These are phyloP conservation scores for Phalacrocorax carbo DNA, from an alignment of 2,113 vertebrate species.

Conservation along the genomic window DNA sequence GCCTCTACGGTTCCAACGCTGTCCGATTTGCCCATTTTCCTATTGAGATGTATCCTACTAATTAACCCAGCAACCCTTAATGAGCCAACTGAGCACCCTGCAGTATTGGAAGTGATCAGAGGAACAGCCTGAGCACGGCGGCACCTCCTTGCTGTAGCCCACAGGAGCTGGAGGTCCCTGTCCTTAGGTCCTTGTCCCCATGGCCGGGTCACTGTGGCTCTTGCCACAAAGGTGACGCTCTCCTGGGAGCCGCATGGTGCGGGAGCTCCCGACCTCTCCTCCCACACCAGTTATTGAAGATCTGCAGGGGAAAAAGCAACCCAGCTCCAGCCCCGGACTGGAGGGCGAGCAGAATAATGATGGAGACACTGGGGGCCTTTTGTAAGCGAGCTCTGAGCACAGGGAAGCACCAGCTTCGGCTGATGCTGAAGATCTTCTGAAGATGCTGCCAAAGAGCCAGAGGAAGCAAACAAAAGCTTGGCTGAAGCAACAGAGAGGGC, in stretches of 20 bases:
- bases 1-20: neutral
- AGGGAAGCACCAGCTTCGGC: neutral
- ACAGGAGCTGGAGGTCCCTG: neutral
- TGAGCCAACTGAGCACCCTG: conserved; percentile 17
- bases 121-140: neutral
- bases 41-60: conserved; percentile 42
- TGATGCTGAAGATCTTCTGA: neutral
- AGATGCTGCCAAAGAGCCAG: neutral
- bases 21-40: neutral
- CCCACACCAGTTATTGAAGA: accelerated
- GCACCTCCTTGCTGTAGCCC: neutral
- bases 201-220: neutral
- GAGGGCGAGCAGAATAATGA: neutral
- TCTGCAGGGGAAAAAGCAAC: neutral
- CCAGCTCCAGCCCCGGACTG: neutral
- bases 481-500: neutral
- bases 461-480: neutral
- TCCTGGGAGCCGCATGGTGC: accelerated
- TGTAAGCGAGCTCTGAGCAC: neutral
- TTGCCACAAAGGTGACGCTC: neutral
- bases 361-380: neutral
- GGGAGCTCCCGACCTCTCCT: neutral
- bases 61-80: conserved; percentile 58
- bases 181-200: neutral
- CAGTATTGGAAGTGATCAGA: neutral